phyloP scores from a whole-genome alignment of 2,888 invertebrate species.

The Lobophora halterata region DNA sequence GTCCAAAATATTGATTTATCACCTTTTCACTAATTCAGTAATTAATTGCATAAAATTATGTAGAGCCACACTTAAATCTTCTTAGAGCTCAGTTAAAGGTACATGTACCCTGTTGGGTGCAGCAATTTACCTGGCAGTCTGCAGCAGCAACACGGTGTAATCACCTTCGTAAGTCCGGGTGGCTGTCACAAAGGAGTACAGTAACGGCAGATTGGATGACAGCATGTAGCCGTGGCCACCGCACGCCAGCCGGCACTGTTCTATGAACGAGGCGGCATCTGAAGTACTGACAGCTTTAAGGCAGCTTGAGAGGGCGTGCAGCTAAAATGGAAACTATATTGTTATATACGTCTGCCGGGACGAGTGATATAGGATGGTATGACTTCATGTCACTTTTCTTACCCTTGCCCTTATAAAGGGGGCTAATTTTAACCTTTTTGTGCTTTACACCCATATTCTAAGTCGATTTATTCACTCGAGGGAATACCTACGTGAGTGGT shows the following conservation, averaged over 20 bases:
- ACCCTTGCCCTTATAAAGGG: too few relatives aligned
- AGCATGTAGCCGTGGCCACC: conserved; percentile 98
- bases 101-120: too few relatives aligned
- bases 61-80: background rate
- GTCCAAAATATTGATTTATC: too few relatives aligned
- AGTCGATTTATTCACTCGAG: too few relatives aligned
- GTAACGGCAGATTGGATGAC: conserved; percentile 90
- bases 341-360: too few relatives aligned
- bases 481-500: too few relatives aligned
- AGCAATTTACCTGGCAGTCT: conserved; percentile 89
- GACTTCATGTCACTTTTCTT: too few relatives aligned
- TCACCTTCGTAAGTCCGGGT: conserved; percentile 98
- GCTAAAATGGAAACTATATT: conserved; percentile 65
- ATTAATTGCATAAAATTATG: too few relatives aligned
- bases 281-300: conserved; percentile 92
- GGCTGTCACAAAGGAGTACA: conserved; percentile 91
- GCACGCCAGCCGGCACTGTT: conserved; percentile 92
- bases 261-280: conserved; percentile 86
- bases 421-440: too few relatives aligned
- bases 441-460: too few relatives aligned
- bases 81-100: background rate
- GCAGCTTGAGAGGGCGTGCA: conserved; percentile 94
- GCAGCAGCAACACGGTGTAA: conserved; percentile 94
- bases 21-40: too few relatives aligned
- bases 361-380: too few relatives aligned